phyloP scores from a whole-genome alignment of 2,797 vertebrate species.

The Eutrigla gurnardus region DNA sequence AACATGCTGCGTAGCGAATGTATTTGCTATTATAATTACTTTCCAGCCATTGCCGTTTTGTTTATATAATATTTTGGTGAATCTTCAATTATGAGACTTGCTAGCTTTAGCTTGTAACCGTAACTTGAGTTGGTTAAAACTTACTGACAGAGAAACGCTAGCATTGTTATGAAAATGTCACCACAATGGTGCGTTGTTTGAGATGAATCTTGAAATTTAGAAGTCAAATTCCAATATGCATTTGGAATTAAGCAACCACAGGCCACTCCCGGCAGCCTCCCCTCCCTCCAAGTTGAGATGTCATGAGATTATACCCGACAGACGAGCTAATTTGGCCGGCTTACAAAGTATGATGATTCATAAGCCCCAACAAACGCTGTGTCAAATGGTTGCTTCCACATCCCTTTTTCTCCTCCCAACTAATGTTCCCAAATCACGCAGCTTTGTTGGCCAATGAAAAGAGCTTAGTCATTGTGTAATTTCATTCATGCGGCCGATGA shows the following conservation, averaged over 20 bases:
- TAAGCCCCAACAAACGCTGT: constrained; percentile 57
- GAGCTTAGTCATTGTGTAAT: constrained; percentile 75
- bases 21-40: background rate
- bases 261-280: background rate
- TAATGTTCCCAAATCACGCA: constrained; percentile 69
- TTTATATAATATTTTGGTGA: background rate
- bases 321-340: constrained; percentile 47
- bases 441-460: constrained; percentile 69
- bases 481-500: constrained; percentile 67
- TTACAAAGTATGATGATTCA: constrained; percentile 66
- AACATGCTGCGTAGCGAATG: background rate
- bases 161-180: background rate
- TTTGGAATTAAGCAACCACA: background rate
- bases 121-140: background rate
- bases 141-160: background rate
- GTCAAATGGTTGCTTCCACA: constrained; percentile 49
- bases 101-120: background rate
- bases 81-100: background rate
- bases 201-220: background rate
- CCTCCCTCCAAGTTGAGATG: constrained; percentile 45
- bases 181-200: background rate
- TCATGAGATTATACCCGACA: constrained; percentile 41
- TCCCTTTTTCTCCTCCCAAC: constrained; percentile 46
- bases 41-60: background rate
- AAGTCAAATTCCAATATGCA: constrained; percentile 3